A percentile compares a stretch with the other conserved stretches of the same genome.
Conservation (phyloP, 23 tunicate genomes). For the Ascidia mentula region DNA sequence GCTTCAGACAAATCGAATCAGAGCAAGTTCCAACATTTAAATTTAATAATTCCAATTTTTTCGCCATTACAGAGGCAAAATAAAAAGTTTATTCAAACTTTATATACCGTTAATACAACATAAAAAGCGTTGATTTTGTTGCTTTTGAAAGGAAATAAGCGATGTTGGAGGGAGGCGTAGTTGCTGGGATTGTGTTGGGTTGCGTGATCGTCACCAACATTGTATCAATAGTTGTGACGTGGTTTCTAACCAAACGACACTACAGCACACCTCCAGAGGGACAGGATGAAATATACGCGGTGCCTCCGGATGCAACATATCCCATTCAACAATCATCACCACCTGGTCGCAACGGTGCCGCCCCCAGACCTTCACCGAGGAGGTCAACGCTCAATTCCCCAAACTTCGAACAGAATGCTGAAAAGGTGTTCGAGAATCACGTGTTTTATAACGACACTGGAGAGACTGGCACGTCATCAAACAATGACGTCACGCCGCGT, state of each 20-base stretch:
- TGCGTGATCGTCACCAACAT: neutral
- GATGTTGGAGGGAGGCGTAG: neutral
- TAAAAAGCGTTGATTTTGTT: too few species aligned
- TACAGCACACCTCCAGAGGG: neutral
- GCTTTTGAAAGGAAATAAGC: too few species aligned
- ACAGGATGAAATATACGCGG: neutral
- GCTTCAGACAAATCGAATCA: too few species aligned
- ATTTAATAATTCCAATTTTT: too few species aligned
- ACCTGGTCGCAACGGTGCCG: neutral
- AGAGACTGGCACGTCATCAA: neutral
- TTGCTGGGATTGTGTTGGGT: neutral
- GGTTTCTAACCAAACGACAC: neutral
- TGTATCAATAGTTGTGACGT: neutral
- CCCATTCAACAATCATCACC: neutral
- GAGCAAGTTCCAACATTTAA: too few species aligned
- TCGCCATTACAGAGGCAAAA: too few species aligned
- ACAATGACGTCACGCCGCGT: slow-evolving; percentile 1
- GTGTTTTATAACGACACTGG: neutral
- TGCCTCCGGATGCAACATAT: neutral
- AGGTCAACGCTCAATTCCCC: neutral
- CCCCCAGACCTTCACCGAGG: neutral
- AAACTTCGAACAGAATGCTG: neutral
- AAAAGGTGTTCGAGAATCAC: neutral
- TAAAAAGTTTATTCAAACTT: too few species aligned
- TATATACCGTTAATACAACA: too few species aligned